Percentiles rank a stretch among this genome's conserved stretches.
phyloP scores from a whole-genome alignment of 2,888 invertebrate genomes.

The Eumacrocentrus americanus region DNA sequence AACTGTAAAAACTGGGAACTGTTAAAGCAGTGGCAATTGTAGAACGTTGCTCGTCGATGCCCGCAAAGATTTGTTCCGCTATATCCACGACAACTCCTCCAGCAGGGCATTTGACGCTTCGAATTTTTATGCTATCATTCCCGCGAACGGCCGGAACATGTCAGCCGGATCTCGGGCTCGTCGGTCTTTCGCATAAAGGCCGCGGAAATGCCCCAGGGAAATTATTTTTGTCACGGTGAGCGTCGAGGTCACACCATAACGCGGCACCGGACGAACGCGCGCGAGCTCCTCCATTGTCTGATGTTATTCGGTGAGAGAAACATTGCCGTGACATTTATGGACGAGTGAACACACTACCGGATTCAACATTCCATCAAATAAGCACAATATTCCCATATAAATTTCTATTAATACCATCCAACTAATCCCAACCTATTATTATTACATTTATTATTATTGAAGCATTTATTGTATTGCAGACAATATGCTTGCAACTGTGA shows the following conservation, averaged over 20 bases:
- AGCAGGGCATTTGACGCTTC: slow-evolving; percentile 21
- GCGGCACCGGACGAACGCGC: slow-evolving; percentile 50
- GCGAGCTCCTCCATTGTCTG: slow-evolving; percentile 37
- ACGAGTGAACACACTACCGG: slow-evolving; percentile 29
- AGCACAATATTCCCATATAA: no score
- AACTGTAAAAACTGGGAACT: slow-evolving; percentile 54
- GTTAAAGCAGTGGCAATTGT: slow-evolving; percentile 31
- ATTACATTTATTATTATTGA: slow-evolving; percentile 4
- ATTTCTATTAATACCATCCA: no score
- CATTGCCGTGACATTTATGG: slow-evolving; percentile 46
- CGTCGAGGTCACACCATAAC: slow-evolving; percentile 37
- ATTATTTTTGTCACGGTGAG: slow-evolving; percentile 57
- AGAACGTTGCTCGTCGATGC: slow-evolving; percentile 32
- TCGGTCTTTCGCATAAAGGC: slow-evolving; percentile 48
- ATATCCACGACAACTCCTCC: slow-evolving; percentile 36
- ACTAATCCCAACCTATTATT: no score
- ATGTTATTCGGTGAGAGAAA: slow-evolving; percentile 38
- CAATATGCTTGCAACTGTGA: neutral
- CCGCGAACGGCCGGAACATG: slow-evolving; percentile 34
- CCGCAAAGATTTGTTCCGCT: slow-evolving; percentile 52
- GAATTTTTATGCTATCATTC: slow-evolving; percentile 20
- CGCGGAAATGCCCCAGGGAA: slow-evolving; percentile 54
- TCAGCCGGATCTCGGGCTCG: slow-evolving; percentile 52
- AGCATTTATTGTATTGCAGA: slow-evolving; percentile 20
- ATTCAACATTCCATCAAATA: no score